These are phyloP conservation scores for Zaprionus capensis DNA, from an alignment of 1,140 invertebrate species.

Conservation along the genomic window DNA sequence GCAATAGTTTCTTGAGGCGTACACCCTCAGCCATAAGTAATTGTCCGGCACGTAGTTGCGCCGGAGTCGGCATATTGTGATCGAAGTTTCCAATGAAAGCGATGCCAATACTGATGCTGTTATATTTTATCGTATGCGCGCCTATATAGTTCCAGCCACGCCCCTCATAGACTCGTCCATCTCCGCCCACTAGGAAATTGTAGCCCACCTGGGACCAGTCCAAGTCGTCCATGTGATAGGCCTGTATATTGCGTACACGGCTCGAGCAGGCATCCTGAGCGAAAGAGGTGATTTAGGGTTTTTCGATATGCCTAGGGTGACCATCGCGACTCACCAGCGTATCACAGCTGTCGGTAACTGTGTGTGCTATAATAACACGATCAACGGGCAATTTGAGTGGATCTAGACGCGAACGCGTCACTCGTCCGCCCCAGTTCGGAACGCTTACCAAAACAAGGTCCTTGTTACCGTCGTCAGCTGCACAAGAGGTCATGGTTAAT, in stretches of 20 bases:
- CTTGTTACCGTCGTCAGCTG: slow-evolving; percentile 38
- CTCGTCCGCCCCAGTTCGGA: slow-evolving; percentile 87
- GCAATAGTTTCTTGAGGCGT: slow-evolving; percentile 85
- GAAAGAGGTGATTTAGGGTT: background rate
- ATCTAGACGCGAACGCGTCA: slow-evolving; percentile 76
- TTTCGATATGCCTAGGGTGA: background rate
- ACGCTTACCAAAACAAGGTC: slow-evolving; percentile 45
- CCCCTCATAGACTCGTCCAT: slow-evolving; percentile 87
- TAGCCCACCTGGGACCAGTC: slow-evolving; percentile 88
- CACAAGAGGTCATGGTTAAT: slow-evolving; percentile 32
- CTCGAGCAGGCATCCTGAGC: slow-evolving; percentile 56
- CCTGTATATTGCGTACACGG: slow-evolving; percentile 85
- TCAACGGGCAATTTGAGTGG: slow-evolving; percentile 84
- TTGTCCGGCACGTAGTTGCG: slow-evolving; percentile 86
- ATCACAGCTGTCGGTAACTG: slow-evolving; percentile 85
- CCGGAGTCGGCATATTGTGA: slow-evolving; percentile 84
- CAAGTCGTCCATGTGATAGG: slow-evolving; percentile 86
- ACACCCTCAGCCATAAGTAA: slow-evolving; percentile 87
- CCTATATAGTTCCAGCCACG: slow-evolving; percentile 87
- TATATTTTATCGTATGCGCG: slow-evolving; percentile 86
- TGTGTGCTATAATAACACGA: slow-evolving; percentile 86
- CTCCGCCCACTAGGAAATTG: slow-evolving; percentile 86
- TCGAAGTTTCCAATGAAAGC: slow-evolving; percentile 89
- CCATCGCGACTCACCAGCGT: slow-evolving; percentile 79
- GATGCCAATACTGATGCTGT: slow-evolving; percentile 86